Evolutionary conservation across 2,797 vertebrate species (phyloP), one percentile per base, ranked within the genome.

Genomic region (Rallus crepitans): DNA sequence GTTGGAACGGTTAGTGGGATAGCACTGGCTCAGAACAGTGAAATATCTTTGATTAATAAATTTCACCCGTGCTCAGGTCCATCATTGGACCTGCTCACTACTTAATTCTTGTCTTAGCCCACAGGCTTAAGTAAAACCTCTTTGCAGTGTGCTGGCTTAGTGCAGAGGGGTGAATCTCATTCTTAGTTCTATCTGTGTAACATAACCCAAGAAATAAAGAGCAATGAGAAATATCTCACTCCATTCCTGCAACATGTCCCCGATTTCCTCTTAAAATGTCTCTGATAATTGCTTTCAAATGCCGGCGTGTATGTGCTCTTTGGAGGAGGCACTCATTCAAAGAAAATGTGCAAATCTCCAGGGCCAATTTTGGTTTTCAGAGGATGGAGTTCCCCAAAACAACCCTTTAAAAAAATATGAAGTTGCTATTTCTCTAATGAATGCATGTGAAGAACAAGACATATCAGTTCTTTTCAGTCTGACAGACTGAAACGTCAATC

Each of bases 231-330:
- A 42, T 64, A 81, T 70, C 73, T 85, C 47, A 28, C 27, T 90
- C n/a, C 72, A 66, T 88, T 94, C 91, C 88, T 42, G 2, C 75
- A 92, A 66, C 50, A 53, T 47, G n/a, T 69, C 53, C 76, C n/a
- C 0, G 0, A 61, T 77, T 95, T 95, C 87, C 85, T 95, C 69
- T 56, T 88, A 81, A 94, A 90, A 94, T 77, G 5, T 89, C 80
- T 89, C 77, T 88, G 77, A 42, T 94, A 96, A 94, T 96, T 95
- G 83, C 30, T 97, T 96, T 93, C 87, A 90, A 97, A 95, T 93
- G 71, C 82, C 90, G 82, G 59, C 39, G n/a, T 14, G 18, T 84
- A 55, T 7, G 1, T 0, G 0, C n/a, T 72, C 30, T 39, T 94
- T 70, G 79, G 90, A 88, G 23, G 42, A 94, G 45, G 14, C 39